phyloP scores from a whole-genome alignment of 92 coral and sea anemone genomes.

The Heteractis magnifica region DNA sequence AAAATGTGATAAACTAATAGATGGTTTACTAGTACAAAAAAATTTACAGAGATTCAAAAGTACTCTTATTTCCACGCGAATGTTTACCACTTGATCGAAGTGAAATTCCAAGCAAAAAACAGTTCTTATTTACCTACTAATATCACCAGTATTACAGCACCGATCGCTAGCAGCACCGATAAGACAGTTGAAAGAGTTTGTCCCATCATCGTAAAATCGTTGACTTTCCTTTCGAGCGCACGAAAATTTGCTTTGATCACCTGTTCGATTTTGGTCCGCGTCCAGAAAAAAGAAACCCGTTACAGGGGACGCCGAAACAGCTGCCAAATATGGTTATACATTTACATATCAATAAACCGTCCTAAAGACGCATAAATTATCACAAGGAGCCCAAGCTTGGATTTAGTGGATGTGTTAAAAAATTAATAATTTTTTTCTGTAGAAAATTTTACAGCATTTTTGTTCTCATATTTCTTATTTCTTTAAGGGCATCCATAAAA shows the following conservation, averaged over 20 bases:
- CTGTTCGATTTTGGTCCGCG: slow-evolving; percentile 31
- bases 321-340: slow-evolving; percentile 22
- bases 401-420: too few species aligned
- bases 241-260: slow-evolving; percentile 4
- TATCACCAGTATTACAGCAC: slow-evolving; percentile 68
- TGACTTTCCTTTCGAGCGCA: neutral
- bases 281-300: slow-evolving; percentile 51
- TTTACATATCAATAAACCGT: slow-evolving; percentile 13
- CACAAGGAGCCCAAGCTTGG: neutral
- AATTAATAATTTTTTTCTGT: too few species aligned
- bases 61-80: neutral
- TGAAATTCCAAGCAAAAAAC: neutral
- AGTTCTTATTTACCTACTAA: slow-evolving; percentile 60
- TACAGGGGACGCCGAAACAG: slow-evolving; percentile 49
- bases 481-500: too few species aligned
- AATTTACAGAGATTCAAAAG: slow-evolving; percentile 22
- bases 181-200: slow-evolving; percentile 44
- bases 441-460: too few species aligned
- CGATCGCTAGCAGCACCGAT: slow-evolving; percentile 58
- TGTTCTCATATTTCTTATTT: too few species aligned
- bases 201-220: slow-evolving; percentile 9
- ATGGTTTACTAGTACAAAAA: slow-evolving; percentile 6
- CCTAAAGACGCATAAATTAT: slow-evolving; percentile 31
- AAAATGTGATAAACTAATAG: neutral
- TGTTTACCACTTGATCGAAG: neutral